phyloP scores from a whole-genome alignment of 2,113 vertebrate genomes.

The Cariama cristata region DNA sequence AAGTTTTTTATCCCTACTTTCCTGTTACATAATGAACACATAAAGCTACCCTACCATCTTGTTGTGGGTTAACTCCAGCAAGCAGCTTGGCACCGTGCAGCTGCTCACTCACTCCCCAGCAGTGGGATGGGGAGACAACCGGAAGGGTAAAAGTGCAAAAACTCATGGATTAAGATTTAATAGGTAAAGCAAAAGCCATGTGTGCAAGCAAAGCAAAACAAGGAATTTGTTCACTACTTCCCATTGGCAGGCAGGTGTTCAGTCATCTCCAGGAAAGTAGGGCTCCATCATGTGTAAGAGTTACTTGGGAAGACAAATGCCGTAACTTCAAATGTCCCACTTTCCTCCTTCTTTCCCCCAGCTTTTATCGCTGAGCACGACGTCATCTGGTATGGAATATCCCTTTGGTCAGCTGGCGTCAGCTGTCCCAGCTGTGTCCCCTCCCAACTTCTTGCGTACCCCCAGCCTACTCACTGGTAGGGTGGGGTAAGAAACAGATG shows the following conservation, averaged over 20 bases:
- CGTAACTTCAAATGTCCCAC: not conserved
- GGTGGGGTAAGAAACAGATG: not conserved
- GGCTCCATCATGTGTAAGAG: fast-evolving
- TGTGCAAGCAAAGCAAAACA: not conserved
- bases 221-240: not conserved
- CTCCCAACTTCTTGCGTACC: not conserved
- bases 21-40: not conserved
- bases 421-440: not conserved
- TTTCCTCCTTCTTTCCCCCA: not conserved
- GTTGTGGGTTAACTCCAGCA: not conserved
- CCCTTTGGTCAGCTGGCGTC: not conserved
- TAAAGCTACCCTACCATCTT: not conserved
- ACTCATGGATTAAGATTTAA: not conserved
- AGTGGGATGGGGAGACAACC: not conserved
- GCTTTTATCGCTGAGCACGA: not conserved
- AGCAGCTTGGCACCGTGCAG: not conserved
- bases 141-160: not conserved
- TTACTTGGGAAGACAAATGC: not conserved
- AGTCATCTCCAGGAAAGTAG: not conserved
- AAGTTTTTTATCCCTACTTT: not conserved
- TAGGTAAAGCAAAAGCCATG: not conserved
- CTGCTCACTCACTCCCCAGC: fast-evolving
- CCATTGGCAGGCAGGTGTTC: not conserved
- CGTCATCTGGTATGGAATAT: not conserved
- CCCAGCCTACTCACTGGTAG: not conserved